These are phyloP conservation scores for Vicugna pacos DNA, from an alignment of 2,113 vertebrate species.

Conservation along the genomic window DNA sequence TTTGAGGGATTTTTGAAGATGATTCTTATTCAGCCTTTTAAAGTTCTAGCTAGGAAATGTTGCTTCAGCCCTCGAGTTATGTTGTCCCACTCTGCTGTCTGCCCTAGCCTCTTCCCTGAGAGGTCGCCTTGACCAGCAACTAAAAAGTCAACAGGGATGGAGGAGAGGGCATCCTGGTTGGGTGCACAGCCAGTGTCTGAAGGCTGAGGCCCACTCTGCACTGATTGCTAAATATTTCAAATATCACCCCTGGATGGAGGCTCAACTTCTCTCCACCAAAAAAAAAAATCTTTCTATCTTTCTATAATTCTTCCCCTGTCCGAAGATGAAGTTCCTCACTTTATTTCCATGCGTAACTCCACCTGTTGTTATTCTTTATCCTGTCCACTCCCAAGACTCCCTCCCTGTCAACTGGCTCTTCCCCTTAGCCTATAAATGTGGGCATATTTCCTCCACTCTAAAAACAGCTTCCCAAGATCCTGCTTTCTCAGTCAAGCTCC, in stretches of 20 bases:
- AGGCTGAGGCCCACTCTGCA: neutral
- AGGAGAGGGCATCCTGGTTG: neutral
- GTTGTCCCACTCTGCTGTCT: neutral
- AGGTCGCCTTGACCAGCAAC: too few relatives aligned
- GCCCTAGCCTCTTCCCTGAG: neutral
- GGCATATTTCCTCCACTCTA: neutral
- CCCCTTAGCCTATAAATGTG: neutral
- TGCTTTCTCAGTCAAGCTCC: neutral
- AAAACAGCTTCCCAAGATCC: neutral
- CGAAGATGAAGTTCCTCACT: neutral
- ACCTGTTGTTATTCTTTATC: neutral
- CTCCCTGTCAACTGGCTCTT: neutral
- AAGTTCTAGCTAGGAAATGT: neutral
- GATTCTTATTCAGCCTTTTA: neutral
- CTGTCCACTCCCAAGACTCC: neutral
- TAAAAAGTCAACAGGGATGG: neutral
- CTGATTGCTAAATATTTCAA: slow-evolving; percentile 3
- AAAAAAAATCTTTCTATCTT: neutral
- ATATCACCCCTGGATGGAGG: neutral
- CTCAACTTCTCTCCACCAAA: neutral
- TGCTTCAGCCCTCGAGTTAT: neutral
- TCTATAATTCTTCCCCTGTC: neutral
- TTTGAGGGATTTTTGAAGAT: neutral
- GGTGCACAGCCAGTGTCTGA: neutral
- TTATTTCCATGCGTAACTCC: neutral